A percentile compares a stretch with the other conserved stretches of the same genome.
Conservation (phyloP, 2,797 vertebrate genomes). For the Lagorchestes hirsutus region DNA sequence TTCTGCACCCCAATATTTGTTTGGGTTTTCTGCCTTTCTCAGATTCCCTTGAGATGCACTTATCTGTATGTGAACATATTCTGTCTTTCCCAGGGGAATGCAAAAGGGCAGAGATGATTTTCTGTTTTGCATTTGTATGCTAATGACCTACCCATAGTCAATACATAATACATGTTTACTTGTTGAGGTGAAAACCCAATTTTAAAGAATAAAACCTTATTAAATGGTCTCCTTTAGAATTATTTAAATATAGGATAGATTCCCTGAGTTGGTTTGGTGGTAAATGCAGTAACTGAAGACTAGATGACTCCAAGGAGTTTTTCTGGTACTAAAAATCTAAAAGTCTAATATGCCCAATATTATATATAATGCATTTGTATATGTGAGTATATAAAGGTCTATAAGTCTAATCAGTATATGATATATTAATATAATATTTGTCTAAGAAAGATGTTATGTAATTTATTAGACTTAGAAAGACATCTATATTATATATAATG, state of each 20-base stretch:
- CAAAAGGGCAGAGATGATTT: neutral
- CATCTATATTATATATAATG: no score
- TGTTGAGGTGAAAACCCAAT: neutral
- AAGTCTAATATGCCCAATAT: neutral
- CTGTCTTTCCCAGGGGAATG: neutral
- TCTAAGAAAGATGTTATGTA: no score
- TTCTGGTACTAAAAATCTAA: neutral
- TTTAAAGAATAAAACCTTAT: neutral
- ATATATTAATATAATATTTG: no score
- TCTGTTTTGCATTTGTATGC: neutral
- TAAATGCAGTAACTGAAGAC: neutral
- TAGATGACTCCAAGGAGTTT: neutral
- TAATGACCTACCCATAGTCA: neutral
- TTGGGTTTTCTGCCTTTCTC: neutral
- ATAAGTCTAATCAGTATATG: neutral
- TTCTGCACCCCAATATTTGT: neutral
- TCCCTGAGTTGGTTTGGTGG: neutral
- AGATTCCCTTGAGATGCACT: neutral
- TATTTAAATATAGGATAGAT: neutral
- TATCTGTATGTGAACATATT: neutral
- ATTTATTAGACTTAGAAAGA: no score
- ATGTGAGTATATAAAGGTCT: neutral
- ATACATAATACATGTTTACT: neutral
- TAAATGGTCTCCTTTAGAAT: neutral
- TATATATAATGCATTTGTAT: neutral